A percentile compares a stretch with the other conserved stretches of the same genome.
These are phyloP conservation scores for Heliconius congener DNA, from an alignment of 1,140 invertebrate genomes.

Conservation along the genomic window DNA sequence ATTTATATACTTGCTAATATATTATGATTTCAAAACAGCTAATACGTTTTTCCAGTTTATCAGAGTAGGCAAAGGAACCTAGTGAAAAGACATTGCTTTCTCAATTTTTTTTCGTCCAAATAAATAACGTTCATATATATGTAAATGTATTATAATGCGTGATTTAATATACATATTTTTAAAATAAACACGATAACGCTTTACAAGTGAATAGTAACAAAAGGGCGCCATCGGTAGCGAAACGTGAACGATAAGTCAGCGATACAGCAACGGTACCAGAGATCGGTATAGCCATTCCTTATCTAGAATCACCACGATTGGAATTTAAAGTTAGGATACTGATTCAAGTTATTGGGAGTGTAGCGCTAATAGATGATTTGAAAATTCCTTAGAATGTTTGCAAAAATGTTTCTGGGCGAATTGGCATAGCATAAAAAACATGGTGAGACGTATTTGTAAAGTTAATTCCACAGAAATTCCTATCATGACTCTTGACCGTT, in stretches of 20 bases:
- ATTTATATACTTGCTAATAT: too few species aligned
- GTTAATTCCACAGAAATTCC: too few species aligned
- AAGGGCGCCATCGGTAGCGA: constrained; percentile 66
- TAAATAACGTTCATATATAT: background rate
- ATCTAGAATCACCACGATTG: constrained; percentile 71
- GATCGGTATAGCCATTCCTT: constrained; percentile 73
- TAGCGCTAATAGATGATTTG: constrained; percentile 35
- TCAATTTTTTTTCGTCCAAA: too few species aligned
- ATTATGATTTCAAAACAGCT: too few species aligned
- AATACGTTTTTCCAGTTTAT: too few species aligned
- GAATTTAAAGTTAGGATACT: constrained; percentile 58
- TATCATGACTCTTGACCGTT: too few species aligned
- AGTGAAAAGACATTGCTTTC: too few species aligned
- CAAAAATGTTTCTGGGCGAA: background rate
- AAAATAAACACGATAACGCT: constrained; percentile 5
- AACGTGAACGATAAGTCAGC: constrained; percentile 78
- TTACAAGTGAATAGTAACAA: constrained; percentile 32
- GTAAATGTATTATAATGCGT: background rate
- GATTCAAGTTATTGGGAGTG: constrained; percentile 36
- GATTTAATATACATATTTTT: background rate
- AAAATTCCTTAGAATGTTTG: constrained; percentile 9
- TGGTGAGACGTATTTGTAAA: too few species aligned
- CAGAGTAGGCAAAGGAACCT: too few species aligned
- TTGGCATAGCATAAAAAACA: too few species aligned
- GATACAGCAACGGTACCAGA: constrained; percentile 70